Conservation (phyloP, 2,888 invertebrate species). For the Proisotoma minuta region DNA sequence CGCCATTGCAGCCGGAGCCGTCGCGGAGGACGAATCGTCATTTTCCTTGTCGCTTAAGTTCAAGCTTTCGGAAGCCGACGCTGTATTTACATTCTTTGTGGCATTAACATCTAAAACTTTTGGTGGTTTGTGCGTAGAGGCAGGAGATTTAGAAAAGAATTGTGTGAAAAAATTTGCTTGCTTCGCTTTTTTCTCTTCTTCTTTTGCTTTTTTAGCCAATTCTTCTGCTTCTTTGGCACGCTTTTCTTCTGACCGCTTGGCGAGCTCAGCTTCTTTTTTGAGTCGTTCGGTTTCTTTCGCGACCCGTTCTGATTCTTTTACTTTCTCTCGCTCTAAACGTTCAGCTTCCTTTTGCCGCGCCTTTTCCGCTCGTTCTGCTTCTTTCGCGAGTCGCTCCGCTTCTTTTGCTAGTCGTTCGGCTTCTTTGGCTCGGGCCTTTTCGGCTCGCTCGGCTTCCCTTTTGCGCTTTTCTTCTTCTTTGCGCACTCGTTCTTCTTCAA, state of each 20-base stretch:
- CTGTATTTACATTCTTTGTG: no score
- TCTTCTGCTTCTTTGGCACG: conserved; percentile 38
- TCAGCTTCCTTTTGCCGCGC: conserved; percentile 61
- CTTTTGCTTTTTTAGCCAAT: conserved; percentile 50
- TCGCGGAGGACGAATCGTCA: no score
- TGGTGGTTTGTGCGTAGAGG: no score
- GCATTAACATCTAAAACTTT: no score
- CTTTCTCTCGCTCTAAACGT: conserved; percentile 37
- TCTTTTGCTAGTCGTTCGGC: conserved; percentile 54
- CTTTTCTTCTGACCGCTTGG: conserved; percentile 62
- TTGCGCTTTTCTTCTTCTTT: conserved; percentile 57
- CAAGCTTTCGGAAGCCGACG: no score
- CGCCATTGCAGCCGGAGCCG: no score
- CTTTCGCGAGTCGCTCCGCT: conserved; percentile 56
- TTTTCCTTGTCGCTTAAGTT: conserved; percentile 19
- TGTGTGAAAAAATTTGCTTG: conserved; percentile 30
- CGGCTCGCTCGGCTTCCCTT: conserved; percentile 55
- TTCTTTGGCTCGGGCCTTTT: conserved; percentile 59
- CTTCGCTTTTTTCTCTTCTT: conserved; percentile 51
- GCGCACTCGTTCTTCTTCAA: conserved; percentile 52
- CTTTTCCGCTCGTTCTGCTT: conserved; percentile 58
- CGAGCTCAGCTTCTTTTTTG: conserved; percentile 57
- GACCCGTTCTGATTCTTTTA: conserved; percentile 52
- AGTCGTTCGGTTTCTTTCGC: conserved; percentile 59
- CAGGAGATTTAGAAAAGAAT: conserved; percentile 34